Percentiles rank a stretch among this genome's conserved stretches.
Evolutionary conservation across 2,888 invertebrate genomes (phyloP).

Genomic region (Platynereis dumerilii): DNA sequence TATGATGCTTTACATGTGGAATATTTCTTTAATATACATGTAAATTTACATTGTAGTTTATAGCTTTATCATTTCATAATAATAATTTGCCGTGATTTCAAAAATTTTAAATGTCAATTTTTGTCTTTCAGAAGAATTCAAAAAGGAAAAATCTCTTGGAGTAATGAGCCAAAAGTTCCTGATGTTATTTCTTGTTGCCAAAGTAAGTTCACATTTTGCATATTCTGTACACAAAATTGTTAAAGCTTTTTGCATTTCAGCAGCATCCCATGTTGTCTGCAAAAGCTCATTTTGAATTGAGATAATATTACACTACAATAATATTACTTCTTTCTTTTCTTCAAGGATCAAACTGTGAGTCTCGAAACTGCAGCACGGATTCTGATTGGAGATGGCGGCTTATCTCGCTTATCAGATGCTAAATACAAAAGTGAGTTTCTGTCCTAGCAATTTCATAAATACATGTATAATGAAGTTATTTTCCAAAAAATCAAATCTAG

Average conservation of each 20-base stretch:
- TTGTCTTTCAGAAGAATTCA: slow-evolving; percentile 38
- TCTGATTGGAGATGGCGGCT: slow-evolving; percentile 69
- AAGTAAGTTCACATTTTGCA: slow-evolving; percentile 64
- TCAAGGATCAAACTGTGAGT: slow-evolving; percentile 71
- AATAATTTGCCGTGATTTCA: no score
- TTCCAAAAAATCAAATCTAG: no score
- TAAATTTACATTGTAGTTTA: no score
- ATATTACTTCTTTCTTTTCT: slow-evolving; percentile 25
- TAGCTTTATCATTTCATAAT: no score
- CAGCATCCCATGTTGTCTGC: no score
- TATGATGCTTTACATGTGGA: no score
- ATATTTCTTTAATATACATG: no score
- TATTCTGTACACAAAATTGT: not conserved
- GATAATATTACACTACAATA: not conserved
- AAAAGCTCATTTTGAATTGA: not conserved
- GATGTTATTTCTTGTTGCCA: slow-evolving; percentile 74
- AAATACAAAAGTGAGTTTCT: slow-evolving; percentile 63
- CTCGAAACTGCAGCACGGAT: slow-evolving; percentile 74
- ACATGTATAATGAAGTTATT: no score
- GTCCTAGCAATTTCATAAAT: no score
- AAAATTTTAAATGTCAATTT: no score
- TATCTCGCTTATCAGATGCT: slow-evolving; percentile 65
- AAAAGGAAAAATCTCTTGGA: slow-evolving; percentile 73
- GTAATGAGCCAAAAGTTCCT: slow-evolving; percentile 75
- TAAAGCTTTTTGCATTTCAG: not conserved